These are phyloP conservation scores for Brachionus angularis DNA, from an alignment of 1,140 invertebrate genomes.

Conservation along the genomic window DNA sequence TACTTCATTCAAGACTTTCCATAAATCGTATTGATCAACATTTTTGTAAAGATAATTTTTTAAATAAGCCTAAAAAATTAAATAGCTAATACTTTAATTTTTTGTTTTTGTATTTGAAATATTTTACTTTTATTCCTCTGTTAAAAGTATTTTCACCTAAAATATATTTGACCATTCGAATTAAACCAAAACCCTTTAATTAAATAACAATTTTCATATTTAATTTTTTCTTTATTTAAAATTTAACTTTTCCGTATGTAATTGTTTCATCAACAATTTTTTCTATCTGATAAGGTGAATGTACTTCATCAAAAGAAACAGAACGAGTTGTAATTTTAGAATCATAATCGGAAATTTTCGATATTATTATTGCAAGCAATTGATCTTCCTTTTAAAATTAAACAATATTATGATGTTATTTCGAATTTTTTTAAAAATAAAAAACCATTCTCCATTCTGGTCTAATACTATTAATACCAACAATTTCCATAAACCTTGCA, in stretches of 20 bases:
- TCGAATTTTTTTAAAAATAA: too few relatives aligned
- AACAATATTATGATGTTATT: too few relatives aligned
- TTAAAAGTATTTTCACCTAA: conserved; percentile 78
- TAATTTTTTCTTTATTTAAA: background rate
- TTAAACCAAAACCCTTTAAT: conserved; percentile 75
- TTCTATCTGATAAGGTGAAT: conserved; percentile 31
- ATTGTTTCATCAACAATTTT: conserved; percentile 15
- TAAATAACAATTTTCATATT: background rate
- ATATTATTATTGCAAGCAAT: conserved; percentile 12
- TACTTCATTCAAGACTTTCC: conserved; percentile 22
- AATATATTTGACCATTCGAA: conserved; percentile 89
- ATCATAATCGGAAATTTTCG: conserved; percentile 22
- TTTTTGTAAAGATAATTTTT: conserved; percentile 22
- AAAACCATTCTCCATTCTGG: conserved; percentile 70
- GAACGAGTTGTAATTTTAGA: conserved; percentile 6
- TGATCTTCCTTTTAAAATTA: conserved; percentile 32
- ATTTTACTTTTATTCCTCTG: conserved; percentile 63
- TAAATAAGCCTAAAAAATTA: background rate
- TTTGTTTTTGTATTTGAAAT: too few relatives aligned
- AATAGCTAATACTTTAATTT: too few relatives aligned
- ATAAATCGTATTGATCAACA: conserved; percentile 40
- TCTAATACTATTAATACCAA: conserved; percentile 63
- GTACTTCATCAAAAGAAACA: conserved; percentile 16
- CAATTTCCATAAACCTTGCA: conserved; percentile 50
- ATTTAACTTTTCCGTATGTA: conserved; percentile 33